Conservation (phyloP, 2,113 vertebrate genomes). For the Siniperca knerii region DNA sequence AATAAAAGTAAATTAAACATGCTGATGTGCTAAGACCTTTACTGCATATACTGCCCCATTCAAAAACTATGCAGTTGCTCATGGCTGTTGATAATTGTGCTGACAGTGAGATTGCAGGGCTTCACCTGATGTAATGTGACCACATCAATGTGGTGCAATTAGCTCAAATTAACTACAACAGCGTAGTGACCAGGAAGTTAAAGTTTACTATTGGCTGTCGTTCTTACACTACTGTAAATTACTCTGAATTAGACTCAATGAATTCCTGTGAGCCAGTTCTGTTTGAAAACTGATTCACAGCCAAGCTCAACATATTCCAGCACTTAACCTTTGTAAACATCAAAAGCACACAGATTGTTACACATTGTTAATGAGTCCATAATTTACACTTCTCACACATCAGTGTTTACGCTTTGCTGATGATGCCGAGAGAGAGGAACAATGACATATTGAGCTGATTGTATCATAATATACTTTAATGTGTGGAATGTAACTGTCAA, state of each 20-base stretch:
- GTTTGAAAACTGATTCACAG: constrained; percentile 47
- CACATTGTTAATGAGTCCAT: constrained; percentile 48
- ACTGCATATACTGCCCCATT: background rate
- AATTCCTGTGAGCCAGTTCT: constrained; percentile 25
- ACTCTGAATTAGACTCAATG: constrained; percentile 19
- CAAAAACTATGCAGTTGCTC: background rate
- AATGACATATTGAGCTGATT: constrained; percentile 20
- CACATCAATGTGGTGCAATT: constrained; percentile 16
- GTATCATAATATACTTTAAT: background rate
- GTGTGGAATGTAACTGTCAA: constrained; percentile 26
- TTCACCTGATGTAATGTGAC: constrained; percentile 28
- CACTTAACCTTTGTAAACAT: constrained; percentile 59
- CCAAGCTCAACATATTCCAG: constrained; percentile 43
- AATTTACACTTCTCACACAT: constrained; percentile 59
- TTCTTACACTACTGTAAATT: background rate
- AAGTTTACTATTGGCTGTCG: constrained; percentile 2
- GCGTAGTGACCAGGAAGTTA: constrained; percentile 12
- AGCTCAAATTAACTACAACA: constrained; percentile 17
- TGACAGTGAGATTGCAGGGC: constrained; percentile 15
- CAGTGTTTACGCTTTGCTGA: constrained; percentile 55
- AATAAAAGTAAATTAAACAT: constrained; percentile 12
- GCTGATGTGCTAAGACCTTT: background rate
- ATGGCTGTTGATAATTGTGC: background rate
- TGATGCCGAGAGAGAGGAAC: constrained; percentile 30
- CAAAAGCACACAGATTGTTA: constrained; percentile 39